Percentiles rank a stretch among this genome's conserved stretches.
Evolutionary conservation across 2,113 vertebrate genomes (phyloP).

Genomic region (Varanus salvator): DNA sequence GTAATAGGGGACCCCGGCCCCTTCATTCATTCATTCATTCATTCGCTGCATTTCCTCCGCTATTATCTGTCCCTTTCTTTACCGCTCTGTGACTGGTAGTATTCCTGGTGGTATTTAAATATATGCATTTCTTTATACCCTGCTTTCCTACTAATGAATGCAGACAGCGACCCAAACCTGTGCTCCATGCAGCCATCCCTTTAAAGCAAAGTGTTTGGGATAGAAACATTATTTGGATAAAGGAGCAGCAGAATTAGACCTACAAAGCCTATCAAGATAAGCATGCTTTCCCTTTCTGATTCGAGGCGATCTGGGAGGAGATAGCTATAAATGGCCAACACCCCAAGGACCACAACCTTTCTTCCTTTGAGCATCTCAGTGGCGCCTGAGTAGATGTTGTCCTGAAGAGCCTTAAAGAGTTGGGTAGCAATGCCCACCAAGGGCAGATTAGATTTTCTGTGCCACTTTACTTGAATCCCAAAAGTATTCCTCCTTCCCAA

Average conservation of each 20-base stretch:
- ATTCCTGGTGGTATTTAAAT: not conserved
- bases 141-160: not conserved
- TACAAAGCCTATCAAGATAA: not conserved
- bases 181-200: not conserved
- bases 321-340: no score
- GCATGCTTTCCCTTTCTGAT: not conserved
- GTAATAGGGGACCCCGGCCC: not conserved
- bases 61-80: not conserved
- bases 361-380: not conserved
- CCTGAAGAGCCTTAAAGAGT: not conserved
- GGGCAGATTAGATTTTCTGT: not conserved
- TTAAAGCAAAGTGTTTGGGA: not conserved
- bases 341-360: not conserved
- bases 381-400: not conserved
- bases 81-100: not conserved
- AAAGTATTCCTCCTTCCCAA: not conserved
- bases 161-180: not conserved
- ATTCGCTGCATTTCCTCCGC: not conserved
- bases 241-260: not conserved
- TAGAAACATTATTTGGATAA: not conserved
- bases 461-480: not conserved
- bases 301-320: no score
- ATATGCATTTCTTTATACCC: not conserved
- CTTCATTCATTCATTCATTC: not conserved
- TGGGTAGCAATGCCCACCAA: not conserved